Conservation (phyloP, 2,113 vertebrate genomes). For the Orcinus orca region DNA sequence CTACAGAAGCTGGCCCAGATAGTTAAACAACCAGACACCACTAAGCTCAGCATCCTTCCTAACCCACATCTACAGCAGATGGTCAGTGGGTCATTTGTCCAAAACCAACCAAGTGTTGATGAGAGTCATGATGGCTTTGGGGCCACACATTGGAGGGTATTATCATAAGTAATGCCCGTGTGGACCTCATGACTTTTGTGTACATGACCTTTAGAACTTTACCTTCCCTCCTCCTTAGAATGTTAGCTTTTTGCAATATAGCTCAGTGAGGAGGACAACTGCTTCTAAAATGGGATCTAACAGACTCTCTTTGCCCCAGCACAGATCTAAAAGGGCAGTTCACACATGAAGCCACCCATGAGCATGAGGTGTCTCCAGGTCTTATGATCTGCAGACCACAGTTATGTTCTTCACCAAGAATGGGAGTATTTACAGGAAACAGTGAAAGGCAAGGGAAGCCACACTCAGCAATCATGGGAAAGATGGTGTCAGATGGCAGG, state of each 20-base stretch:
- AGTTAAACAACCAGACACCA: not conserved
- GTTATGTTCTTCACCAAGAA: not conserved
- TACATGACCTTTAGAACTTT: not conserved
- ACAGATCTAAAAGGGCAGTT: not conserved
- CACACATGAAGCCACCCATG: not conserved
- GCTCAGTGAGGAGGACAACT: not conserved
- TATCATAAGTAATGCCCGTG: not conserved
- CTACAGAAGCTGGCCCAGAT: not conserved
- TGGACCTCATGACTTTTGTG: not conserved
- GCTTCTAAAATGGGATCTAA: not conserved
- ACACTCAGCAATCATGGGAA: slow-evolving; percentile 64
- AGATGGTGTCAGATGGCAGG: slow-evolving; percentile 71
- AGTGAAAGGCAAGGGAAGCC: slow-evolving; percentile 71
- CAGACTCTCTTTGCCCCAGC: not conserved
- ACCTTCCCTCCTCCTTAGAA: not conserved
- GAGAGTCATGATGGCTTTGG: not conserved
- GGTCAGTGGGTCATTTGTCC: not conserved
- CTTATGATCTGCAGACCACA: not conserved
- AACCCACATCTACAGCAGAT: not conserved
- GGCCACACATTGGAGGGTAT: not conserved
- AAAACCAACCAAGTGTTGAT: not conserved
- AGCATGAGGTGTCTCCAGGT: not conserved
- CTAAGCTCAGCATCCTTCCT: not conserved
- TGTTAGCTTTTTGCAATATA: not conserved
- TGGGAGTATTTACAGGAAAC: slow-evolving; percentile 59